Base-by-base conservation (phyloP, 2,113 vertebrate genomes). In the Tichodroma muraria region DNA sequence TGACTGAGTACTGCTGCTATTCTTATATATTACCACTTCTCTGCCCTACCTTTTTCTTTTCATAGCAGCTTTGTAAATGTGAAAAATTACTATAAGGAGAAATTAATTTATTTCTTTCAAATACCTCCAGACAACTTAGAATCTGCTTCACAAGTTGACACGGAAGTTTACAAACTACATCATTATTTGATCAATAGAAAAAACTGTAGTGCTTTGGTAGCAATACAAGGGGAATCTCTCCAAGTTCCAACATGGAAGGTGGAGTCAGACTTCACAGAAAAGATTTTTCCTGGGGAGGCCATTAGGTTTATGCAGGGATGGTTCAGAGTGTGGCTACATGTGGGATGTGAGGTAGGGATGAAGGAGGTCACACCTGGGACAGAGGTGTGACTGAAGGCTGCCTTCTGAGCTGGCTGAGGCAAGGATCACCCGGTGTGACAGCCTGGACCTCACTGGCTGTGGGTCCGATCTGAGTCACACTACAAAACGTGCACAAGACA, bases 391-490 rank as follows among this genome's bases (percentile, higher is more conserved):
- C 45, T 56, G 37, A 72, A 69, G 45, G 21, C 44, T 84, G 85
- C n/a, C 45, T 33, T 52, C 56, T 21, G 42, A 80, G 45, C 18
- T 28, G 30, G 33, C n/a, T 40, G 38, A 25, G 60, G 45, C 31
- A 52, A 23, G 7, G 33, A n/a, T 38, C 15, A 5, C 23, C 11
- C 21, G 57, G 17, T 70, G 49, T 18, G 64, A 45, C 35, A 85
- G 57, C 27, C 63, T 28, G 53, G 42, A 31, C 61, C 56, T 75
- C 1, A 6, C n/a, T 27, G 61, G 31, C 45, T 4, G 8, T 0
- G 1, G 52, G 22, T 11, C 54, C 0, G 0, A 12, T 12, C 35
- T 6, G 18, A 56, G 64, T 15, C 25, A 75, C 24, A 6, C 35
- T 42, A 45, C 3, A 44, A 38, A 69, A 42, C 0, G 0, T 1